Evolutionary conservation across 2,797 vertebrate species (phyloP).

Genomic region (Morelia viridis): DNA sequence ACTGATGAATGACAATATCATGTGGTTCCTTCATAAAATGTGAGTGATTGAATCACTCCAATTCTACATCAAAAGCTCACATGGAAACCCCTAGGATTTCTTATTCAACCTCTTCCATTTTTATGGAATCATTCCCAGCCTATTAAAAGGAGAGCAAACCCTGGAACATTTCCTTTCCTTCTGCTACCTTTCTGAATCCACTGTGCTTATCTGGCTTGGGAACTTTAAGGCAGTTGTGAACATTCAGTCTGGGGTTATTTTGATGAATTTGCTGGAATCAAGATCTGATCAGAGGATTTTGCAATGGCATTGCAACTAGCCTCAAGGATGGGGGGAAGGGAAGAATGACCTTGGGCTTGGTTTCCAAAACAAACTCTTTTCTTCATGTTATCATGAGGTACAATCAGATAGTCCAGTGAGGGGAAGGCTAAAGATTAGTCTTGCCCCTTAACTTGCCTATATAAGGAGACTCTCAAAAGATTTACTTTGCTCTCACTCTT

Average conservation of each 20-base stretch:
- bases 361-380: slow-evolving; percentile 26
- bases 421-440: background rate
- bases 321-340: background rate
- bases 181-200: background rate
- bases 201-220: background rate
- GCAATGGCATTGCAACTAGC: slow-evolving; percentile 7
- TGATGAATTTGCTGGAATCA: background rate
- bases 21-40: background rate
- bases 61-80: background rate
- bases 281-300: slow-evolving; percentile 4
- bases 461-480: background rate
- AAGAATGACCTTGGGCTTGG: background rate
- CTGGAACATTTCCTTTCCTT: background rate
- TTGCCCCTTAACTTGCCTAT: slow-evolving; percentile 1
- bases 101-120: background rate
- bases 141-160: background rate
- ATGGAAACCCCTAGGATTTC: background rate
- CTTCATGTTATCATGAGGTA: background rate
- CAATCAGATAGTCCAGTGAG: background rate
- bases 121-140: background rate
- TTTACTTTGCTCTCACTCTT: background rate
- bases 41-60: background rate
- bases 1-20: background rate
- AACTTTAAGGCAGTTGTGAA: background rate
- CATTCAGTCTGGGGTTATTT: background rate